Base-by-base conservation (phyloP, 2,113 vertebrate species). In the Ramphastos sulfuratus region DNA sequence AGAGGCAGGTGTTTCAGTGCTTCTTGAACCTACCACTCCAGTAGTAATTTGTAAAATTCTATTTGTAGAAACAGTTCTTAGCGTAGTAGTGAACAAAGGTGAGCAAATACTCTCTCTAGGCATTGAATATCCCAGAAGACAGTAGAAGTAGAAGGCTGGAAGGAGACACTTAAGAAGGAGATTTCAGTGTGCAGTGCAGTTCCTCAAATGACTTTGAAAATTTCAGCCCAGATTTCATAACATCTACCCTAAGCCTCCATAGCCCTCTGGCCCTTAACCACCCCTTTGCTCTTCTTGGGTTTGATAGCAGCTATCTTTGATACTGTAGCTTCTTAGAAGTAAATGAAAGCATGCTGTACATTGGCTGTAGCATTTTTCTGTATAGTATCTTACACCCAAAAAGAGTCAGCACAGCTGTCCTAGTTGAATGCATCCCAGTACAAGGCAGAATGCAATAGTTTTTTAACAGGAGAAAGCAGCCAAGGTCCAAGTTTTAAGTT, bases 11-110 rank as follows among this genome's bases (percentile, higher is more conserved):
- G 33, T 85, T 67, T 18, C 89, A 87, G 42, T 85, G 76, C 67
- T 67, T 42, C 87, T 82, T 80, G 79, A 93, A 48, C 82, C 77
- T 89, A 82, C 72, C 82, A 73, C 78, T 89, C 48, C 64, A 74
- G 42, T 6, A 74, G 72, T 82, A 84, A 91, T 82, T 82, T 87
- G 87, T 85, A 91, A 89, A 93, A 85, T 87, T 67, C 48, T 82
- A 9, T 91, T 91, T 85, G 67, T 55, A 76, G 78, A 74, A 89
- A 84, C 33, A 79, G 67, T 66, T 76, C 72, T 80, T 58, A 56
- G 79, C 73, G 67, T 14, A 76, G 67, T 14, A 76, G 52, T 0
- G 0, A 82, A 76, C 46, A 84, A 71, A 74, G 39, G 63, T 91
- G 78, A 89, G 75, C 31, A 80, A 92, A 80, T 54, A 23, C 42